Evolutionary conservation across 1,140 invertebrate genomes (phyloP).

Genomic region (Trissolcus basalis): DNA sequence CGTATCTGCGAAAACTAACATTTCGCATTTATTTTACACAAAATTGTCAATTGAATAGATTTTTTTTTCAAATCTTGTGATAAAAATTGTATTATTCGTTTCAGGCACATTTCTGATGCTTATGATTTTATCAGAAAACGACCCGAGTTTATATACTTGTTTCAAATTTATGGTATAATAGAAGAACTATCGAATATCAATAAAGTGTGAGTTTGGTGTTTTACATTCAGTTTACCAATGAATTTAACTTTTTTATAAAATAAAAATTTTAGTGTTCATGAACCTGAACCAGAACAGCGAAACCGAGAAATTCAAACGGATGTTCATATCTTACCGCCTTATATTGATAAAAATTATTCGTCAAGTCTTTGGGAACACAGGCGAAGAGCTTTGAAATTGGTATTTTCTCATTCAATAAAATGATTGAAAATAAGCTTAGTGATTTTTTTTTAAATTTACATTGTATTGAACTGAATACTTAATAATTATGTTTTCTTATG

Average conservation of each 20-base stretch:
- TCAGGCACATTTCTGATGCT: conserved; percentile 77
- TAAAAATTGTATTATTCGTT: conserved; percentile 27
- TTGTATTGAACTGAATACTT: too few relatives aligned
- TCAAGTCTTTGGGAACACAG: conserved; percentile 88
- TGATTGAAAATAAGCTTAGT: neutral
- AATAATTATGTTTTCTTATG: neutral
- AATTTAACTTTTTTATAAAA: conserved; percentile 9
- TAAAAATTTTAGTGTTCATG: conserved; percentile 44
- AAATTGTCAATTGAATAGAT: neutral
- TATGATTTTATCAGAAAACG: conserved; percentile 77
- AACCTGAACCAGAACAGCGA: conserved; percentile 54
- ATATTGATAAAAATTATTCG: conserved; percentile 82
- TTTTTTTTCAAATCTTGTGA: too few relatives aligned
- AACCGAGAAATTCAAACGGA: conserved; percentile 84
- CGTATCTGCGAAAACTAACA: neutral
- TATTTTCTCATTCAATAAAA: conserved; percentile 65
- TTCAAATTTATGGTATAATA: conserved; percentile 75
- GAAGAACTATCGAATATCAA: conserved; percentile 55
- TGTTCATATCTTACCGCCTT: conserved; percentile 79
- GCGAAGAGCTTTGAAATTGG: conserved; percentile 82
- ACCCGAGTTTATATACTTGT: conserved; percentile 78
- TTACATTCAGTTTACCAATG: neutral
- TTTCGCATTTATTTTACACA: neutral
- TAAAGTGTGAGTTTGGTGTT: conserved; percentile 9
- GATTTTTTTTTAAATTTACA: too few relatives aligned